Base-by-base conservation (phyloP, 92 coral and sea anemone species). In the Zoanthus sansibaricus region DNA sequence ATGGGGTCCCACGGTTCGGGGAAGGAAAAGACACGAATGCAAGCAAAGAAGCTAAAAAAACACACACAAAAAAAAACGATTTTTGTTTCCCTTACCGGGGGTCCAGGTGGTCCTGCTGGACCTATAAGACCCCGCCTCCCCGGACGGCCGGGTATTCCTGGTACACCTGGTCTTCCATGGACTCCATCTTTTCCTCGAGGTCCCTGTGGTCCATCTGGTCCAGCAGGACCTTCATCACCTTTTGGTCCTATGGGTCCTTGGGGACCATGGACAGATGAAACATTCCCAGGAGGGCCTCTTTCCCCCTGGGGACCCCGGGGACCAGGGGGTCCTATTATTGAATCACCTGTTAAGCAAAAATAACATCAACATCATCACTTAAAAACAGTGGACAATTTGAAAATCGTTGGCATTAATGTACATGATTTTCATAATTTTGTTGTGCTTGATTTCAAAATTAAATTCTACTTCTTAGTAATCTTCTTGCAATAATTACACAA, bases 121-220 rank as follows among this genome's bases (percentile, higher is more conserved):
- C 92, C 92, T 45, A 88, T 69, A 20, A 78, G 72, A 8, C 97
- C 98, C 42, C 82, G 73, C 51, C 87, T 78, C 25, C 98, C 98
- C 10, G 91, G 94, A 5, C 90, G 94, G 13, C 98, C 98, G 52
- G 92, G 88, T 21, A 80, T 82, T 8, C 94, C 96, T 49, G 93
- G 92, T 11, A 92, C 89, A 9, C 94, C 93, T 58, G 90, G 91
- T 21, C 84, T 90, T 46, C 94, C 93, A 9, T 74, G 49, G 18
- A 76, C 54, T 13, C 88, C 88, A 51, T 79, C 88, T 64, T 83
- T 74, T 13, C 87, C 90, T 6, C 72, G 54, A 32, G 44, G 61
- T 5, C 90, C 87, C 33, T 44, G 58, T n/a, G 55, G 76, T 86
- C 86, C 90, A 17, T 33, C 48, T 42, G 75, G 62, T 45, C 85